Evolutionary conservation across 53 echinoderm and acorn worm genomes (phyloP).

Genomic region (Henricia sp.): DNA sequence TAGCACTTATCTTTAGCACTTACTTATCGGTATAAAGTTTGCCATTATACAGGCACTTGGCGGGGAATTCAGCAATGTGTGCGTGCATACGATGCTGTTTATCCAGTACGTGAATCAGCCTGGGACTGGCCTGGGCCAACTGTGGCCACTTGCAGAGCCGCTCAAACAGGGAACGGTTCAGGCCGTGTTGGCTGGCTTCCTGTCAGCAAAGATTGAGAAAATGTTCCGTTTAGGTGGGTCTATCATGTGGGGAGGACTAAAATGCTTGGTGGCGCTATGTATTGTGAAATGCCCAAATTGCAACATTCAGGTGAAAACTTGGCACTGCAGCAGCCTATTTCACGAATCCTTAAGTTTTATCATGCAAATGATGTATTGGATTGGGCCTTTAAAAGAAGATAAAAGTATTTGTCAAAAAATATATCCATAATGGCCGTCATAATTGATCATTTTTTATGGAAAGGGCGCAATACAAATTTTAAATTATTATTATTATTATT

Average conservation of each 20-base stretch:
- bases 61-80: constrained; percentile 67
- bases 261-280: too few species aligned
- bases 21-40: constrained; percentile 49
- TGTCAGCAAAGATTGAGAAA: too few species aligned
- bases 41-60: constrained; percentile 55
- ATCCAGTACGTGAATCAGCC: constrained; percentile 42
- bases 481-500: neutral
- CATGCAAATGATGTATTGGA: too few species aligned
- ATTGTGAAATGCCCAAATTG: too few species aligned
- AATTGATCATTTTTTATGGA: too few species aligned
- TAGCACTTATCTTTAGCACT: neutral
- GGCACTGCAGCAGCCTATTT: too few species aligned
- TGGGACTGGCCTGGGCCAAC: neutral
- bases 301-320: too few species aligned
- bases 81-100: constrained; percentile 72
- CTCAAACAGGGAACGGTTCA: constrained; percentile 60
- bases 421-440: neutral
- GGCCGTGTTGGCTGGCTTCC: neutral
- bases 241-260: too few species aligned
- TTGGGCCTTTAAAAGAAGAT: neutral
- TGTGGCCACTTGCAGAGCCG: constrained; percentile 35
- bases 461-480: too few species aligned
- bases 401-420: too few species aligned
- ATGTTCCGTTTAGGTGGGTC: too few species aligned
- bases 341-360: too few species aligned